Evolutionary conservation across 2,888 invertebrate species (phyloP), one percentile per base, ranked within the genome.

Genomic region (Macrosoma leucophasiata): DNA sequence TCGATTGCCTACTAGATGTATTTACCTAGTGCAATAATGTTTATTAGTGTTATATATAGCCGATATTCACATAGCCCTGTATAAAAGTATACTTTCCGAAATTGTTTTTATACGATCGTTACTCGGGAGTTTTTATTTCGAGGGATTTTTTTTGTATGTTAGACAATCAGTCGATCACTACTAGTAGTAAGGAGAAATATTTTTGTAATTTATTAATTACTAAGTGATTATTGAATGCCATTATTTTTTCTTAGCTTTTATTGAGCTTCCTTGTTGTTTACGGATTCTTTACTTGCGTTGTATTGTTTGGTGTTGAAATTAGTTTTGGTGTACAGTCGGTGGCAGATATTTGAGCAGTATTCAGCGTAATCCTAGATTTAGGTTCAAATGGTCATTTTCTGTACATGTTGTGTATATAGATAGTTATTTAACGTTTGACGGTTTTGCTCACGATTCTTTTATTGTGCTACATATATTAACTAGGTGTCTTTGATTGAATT

Each of bases 151-250:
- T 27, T 36, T 29, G 13, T 18, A 24, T 25, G 17, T 46, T 50
- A 60, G 52, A 33, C 58, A 64, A 58, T 66, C 64, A 58, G 50
- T 63, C 56, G 59, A 58, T 60, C 54, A 36, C 26, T 50, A 47
- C 50, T 36, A 30, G 39, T 33, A 37, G 41, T 62, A 61, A 61
- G 61, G 50, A 62, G 43, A 67, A 62, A 60, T 71, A 71, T 73
- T 73, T 73, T 72, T 71, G 56, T 71, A 71, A 65, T 51, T 50
- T 38, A 33, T 55, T 55, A 65, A 65, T 48, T 55, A 53, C 45
- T 58, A 65, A 62, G 68, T 73, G 67, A 74, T 71, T 58, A 51
- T 57, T 37, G 54, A 64, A 69, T 67, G 77, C 77, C 77, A 78
- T 78, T 65, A n/a, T n/a, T n/a, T n/a, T 56, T 59, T 41, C 58